These are phyloP conservation scores for Nycticorax nycticorax DNA, from an alignment of 2,113 vertebrate genomes.

Conservation along the genomic window DNA sequence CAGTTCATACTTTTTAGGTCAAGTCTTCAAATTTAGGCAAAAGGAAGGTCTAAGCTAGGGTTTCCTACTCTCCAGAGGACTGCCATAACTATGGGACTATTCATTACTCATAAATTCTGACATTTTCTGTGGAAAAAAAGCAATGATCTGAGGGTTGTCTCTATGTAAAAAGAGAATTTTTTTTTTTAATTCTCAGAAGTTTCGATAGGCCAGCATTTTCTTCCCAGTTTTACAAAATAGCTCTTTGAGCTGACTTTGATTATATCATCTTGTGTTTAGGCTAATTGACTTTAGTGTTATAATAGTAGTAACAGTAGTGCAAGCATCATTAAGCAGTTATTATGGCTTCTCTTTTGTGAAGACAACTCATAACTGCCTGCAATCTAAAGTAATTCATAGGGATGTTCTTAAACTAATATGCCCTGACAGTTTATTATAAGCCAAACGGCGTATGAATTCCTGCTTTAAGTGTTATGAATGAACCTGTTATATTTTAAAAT, in stretches of 20 bases:
- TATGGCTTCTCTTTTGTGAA: not conserved
- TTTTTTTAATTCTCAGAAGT: not conserved
- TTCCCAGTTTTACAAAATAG: not conserved
- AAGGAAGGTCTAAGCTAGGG: not conserved
- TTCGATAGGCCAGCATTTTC: not conserved
- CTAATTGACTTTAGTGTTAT: not conserved
- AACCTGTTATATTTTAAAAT: not conserved
- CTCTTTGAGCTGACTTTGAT: not conserved
- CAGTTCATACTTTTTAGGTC: not conserved
- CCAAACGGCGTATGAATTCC: not conserved
- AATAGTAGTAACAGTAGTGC: not conserved
- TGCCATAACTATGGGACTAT: not conserved
- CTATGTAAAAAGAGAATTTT: not conserved
- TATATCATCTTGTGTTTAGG: not conserved
- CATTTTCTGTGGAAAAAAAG: not conserved
- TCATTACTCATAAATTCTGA: not conserved
- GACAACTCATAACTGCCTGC: not conserved
- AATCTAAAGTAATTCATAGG: not conserved
- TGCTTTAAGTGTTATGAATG: constrained; percentile 3
- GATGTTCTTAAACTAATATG: not conserved
- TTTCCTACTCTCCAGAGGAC: not conserved
- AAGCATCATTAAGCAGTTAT: constrained; percentile 20
- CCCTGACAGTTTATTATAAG: not conserved
- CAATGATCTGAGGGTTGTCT: not conserved
- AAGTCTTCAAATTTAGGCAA: not conserved